These are phyloP conservation scores for Phainopepla nitens DNA, from an alignment of 2,113 vertebrate genomes.

Conservation along the genomic window DNA sequence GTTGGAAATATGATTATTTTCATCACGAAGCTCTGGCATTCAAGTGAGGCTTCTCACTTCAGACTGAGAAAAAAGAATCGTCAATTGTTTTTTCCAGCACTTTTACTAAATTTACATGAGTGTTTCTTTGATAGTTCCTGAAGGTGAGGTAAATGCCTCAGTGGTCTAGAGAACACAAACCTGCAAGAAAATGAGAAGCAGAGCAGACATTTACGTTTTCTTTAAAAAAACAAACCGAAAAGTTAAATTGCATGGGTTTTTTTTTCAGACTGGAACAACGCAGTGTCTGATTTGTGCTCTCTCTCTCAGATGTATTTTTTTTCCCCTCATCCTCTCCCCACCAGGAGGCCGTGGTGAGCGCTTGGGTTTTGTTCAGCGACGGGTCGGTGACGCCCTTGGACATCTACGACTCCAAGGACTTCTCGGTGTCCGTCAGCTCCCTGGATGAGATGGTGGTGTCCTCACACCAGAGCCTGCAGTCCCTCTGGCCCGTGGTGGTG, in stretches of 20 bases:
- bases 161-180: not conserved
- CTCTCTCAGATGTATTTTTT: not conserved
- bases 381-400: constrained; percentile 90
- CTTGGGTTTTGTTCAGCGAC: constrained; percentile 94
- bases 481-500: constrained; percentile 81
- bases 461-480: constrained; percentile 72
- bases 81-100: not conserved
- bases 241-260: not conserved
- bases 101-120: not conserved
- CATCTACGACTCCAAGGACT: constrained; percentile 93
- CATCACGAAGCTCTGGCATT: not conserved
- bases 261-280: not conserved
- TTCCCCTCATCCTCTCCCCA: not conserved
- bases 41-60: not conserved
- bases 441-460: constrained; percentile 89
- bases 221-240: not conserved
- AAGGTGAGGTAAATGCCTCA: not conserved
- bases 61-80: not conserved
- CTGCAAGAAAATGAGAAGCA: not conserved
- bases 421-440: constrained; percentile 82
- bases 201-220: not conserved
- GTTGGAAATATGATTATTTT: not conserved
- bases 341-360: constrained; percentile 89
- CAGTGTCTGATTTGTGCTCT: not conserved
- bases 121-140: not conserved